Base-by-base conservation (phyloP, 2,888 invertebrate genomes). In the Eugnorisma glareosa region DNA sequence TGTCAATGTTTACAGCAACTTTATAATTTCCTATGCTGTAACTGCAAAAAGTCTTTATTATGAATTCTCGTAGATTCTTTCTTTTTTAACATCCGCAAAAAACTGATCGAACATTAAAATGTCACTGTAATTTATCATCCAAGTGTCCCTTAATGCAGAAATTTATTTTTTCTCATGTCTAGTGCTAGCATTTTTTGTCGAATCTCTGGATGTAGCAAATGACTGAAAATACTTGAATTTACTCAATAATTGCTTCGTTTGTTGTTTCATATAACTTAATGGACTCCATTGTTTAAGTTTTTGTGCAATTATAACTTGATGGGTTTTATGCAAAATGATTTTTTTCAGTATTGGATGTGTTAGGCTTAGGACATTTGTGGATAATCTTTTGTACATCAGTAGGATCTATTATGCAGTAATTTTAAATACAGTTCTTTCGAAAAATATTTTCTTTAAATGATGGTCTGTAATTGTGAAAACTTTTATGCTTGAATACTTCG, bases 181-280 rank as follows among this genome's bases (percentile, higher is more conserved):
- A 51, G 67, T 77, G 72, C 71, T 73, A 73, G 75, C n/a, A 88
- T 89, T 88, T 90, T 90, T 89, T 91, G 73, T 85, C 75, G 78
- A 74, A 85, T 81, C 75, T 74, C 73, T 79, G 69, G 78, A 84
- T 85, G 89, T 88, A 90, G 89, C 86, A 91, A 91, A 91, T 91
- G 86, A 89, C 88, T 91, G 89, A 91, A 92, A 92, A 92, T 92
- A 88, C 85, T 88, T 89, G 84, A 90, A 91, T 92, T 90, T 90
- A 89, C 87, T 88, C 83, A 86, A 91, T 93, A 92, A 93, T 93
- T 92, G 86, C 86, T 86, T 89, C 76, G 77, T 85, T 91, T 92
- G 91, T 92, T 90, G 82, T 85, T 83, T 70, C 77, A 51, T 78
- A 80, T 75, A 86, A 77, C 67, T 75, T 91, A 92, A 92, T 92